These are phyloP conservation scores for Psophia crepitans DNA, from an alignment of 2,113 vertebrate species.

Conservation along the genomic window DNA sequence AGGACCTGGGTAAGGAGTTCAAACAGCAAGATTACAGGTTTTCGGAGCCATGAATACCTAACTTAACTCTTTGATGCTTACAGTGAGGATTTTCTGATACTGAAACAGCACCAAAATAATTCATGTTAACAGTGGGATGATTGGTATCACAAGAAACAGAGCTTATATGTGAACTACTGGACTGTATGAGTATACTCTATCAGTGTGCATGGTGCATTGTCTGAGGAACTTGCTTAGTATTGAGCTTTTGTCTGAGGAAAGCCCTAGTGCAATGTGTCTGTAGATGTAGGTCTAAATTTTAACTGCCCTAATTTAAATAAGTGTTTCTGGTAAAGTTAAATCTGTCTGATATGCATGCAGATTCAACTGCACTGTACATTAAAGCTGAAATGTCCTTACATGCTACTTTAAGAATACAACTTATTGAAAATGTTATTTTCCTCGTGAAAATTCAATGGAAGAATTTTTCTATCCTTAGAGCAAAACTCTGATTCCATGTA, in stretches of 20 bases:
- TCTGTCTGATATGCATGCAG: not conserved
- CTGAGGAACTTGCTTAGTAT: not conserved
- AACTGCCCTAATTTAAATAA: not conserved
- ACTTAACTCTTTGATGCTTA: slow-evolving; percentile 4
- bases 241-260: not conserved
- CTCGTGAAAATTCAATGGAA: not conserved
- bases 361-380: not conserved
- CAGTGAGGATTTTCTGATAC: not conserved
- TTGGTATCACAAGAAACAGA: not conserved
- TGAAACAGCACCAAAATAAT: not conserved
- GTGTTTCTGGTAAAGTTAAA: not conserved
- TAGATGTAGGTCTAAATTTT: not conserved
- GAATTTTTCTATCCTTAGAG: not conserved
- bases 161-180: not conserved
- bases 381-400: not conserved
- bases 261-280: not conserved
- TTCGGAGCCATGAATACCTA: not conserved
- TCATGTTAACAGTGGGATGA: not conserved
- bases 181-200: not conserved
- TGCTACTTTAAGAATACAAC: not conserved
- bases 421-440: not conserved
- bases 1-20: not conserved
- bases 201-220: not conserved
- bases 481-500: not conserved
- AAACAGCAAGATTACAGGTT: not conserved